Conservation (phyloP, 2,113 vertebrate genomes). For the Channa argus region DNA sequence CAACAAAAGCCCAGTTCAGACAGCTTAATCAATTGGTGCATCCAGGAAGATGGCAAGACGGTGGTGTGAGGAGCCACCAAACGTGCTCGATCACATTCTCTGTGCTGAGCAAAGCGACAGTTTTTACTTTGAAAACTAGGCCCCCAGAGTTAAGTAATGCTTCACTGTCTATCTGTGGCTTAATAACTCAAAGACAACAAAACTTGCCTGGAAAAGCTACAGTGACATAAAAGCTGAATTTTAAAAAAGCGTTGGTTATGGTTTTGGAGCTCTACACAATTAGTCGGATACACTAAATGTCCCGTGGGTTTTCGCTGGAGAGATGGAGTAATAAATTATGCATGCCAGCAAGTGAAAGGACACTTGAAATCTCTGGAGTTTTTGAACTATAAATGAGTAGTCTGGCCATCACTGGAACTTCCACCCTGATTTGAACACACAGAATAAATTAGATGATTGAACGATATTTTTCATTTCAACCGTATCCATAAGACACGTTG, state of each 20-base stretch:
- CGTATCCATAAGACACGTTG: constrained; percentile 44
- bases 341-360: constrained; percentile 44
- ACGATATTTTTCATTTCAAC: constrained; percentile 34
- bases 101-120: constrained; percentile 28
- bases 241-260: constrained; percentile 7
- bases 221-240: background rate
- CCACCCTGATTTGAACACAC: constrained; percentile 41
- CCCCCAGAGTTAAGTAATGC: constrained; percentile 17
- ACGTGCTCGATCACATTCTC: constrained; percentile 58
- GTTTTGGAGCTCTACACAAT: constrained; percentile 8
- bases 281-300: constrained; percentile 11
- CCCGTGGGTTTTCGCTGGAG: constrained; percentile 35
- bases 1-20: constrained; percentile 47
- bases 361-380: constrained; percentile 58
- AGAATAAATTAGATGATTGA: constrained; percentile 58
- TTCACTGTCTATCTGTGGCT: constrained; percentile 10
- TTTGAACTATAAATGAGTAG: constrained; percentile 50
- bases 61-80: constrained; percentile 36
- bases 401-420: constrained; percentile 28
- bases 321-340: constrained; percentile 70
- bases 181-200: background rate
- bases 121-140: constrained; percentile 27
- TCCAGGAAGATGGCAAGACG: constrained; percentile 21
- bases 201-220: background rate
- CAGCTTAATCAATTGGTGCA: constrained; percentile 72